phyloP scores from a whole-genome alignment of 2,113 vertebrate species.

The Scomber japonicus region DNA sequence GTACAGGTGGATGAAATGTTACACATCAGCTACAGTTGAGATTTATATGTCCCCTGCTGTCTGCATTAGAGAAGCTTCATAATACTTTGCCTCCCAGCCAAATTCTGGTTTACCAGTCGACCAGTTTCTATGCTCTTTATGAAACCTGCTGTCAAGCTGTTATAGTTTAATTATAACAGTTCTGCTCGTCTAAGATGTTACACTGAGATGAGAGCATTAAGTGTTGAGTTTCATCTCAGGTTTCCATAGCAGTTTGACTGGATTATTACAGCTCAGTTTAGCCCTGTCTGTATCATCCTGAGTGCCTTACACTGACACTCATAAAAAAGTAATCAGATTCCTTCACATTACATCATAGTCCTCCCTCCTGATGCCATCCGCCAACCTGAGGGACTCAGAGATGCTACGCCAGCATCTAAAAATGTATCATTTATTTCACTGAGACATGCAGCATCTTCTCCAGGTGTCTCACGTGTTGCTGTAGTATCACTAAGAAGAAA shows the following conservation, averaged over 20 bases:
- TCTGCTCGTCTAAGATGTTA: slow-evolving; percentile 19
- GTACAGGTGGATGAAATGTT: slow-evolving; percentile 21
- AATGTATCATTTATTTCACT: neutral
- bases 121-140: slow-evolving; percentile 2
- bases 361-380: neutral
- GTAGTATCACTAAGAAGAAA: neutral
- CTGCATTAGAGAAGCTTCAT: slow-evolving; percentile 1
- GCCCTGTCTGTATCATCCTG: neutral
- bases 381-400: neutral
- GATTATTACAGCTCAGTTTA: neutral
- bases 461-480: neutral
- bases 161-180: slow-evolving; percentile 22
- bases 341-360: neutral
- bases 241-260: neutral
- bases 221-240: slow-evolving; percentile 10
- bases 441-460: neutral
- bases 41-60: neutral
- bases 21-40: slow-evolving; percentile 11
- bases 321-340: slow-evolving; percentile 9
- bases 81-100: slow-evolving; percentile 1
- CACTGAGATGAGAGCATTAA: slow-evolving; percentile 7
- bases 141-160: slow-evolving; percentile 31
- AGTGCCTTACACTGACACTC: neutral
- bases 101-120: slow-evolving; percentile 1
- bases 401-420: neutral